A percentile compares a stretch with the other conserved stretches of the same genome.
Evolutionary conservation across 2,888 invertebrate species (phyloP).

Genomic region (Cinara cedri): DNA sequence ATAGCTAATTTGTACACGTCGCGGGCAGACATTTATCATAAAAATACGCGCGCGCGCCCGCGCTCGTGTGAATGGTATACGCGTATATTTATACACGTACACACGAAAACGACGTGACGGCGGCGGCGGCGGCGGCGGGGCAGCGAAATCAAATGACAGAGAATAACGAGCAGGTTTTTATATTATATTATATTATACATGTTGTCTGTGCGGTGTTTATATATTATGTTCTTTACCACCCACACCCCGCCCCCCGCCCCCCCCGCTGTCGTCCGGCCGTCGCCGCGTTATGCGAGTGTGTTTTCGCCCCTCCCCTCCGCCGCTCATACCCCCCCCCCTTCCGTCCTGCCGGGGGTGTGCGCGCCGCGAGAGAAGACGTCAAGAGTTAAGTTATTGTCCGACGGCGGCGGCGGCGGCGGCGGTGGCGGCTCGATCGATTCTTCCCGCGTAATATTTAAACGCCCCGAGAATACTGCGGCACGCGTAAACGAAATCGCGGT

Average conservation of each 20-base stretch:
- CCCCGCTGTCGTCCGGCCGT: too few relatives aligned
- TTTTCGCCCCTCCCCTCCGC: conserved; percentile 1
- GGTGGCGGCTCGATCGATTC: conserved; percentile 29
- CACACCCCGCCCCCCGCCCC: too few relatives aligned
- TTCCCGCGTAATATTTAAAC: background rate
- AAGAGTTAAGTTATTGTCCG: conserved; percentile 43
- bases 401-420: conserved; percentile 9
- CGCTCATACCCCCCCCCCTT: background rate
- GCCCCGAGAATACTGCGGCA: too few relatives aligned
- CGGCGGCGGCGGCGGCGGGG: too few relatives aligned
- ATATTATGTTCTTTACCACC: background rate
- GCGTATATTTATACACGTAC: background rate
- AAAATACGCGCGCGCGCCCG: conserved; percentile 35
- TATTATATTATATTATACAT: too few relatives aligned
- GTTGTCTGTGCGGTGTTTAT: too few relatives aligned
- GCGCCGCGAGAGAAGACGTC: conserved; percentile 28
- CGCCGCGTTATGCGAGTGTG: conserved; percentile 21
- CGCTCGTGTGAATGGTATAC: conserved; percentile 39
- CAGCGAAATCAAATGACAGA: conserved; percentile 50
- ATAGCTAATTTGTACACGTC: conserved; percentile 57
- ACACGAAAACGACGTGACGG: too few relatives aligned
- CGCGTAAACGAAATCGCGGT: background rate
- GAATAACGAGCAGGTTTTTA: conserved; percentile 48
- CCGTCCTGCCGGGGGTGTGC: conserved; percentile 1
- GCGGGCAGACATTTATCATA: conserved; percentile 54